These are phyloP conservation scores for Hippocampus comes DNA, from an alignment of 2,113 vertebrate genomes.

Conservation along the genomic window DNA sequence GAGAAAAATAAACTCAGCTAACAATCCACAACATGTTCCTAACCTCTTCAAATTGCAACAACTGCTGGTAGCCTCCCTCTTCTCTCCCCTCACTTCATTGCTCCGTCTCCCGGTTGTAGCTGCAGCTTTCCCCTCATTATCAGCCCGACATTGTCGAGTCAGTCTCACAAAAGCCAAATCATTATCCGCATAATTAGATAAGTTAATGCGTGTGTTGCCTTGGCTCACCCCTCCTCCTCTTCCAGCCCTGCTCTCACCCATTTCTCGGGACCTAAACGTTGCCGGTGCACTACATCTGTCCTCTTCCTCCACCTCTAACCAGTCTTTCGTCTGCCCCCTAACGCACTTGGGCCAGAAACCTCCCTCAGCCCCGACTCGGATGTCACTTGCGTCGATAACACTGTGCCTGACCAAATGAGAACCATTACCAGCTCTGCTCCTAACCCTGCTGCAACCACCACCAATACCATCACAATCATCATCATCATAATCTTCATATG, in stretches of 20 bases:
- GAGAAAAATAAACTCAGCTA: constrained; percentile 41
- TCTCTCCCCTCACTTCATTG: constrained; percentile 21
- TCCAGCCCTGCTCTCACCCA: constrained; percentile 3
- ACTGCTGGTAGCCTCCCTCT: constrained; percentile 20
- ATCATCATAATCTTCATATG: constrained; percentile 15
- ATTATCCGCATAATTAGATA: constrained; percentile 57
- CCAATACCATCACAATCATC: constrained; percentile 12
- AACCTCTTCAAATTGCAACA: constrained; percentile 29
- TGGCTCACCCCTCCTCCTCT: constrained; percentile 21
- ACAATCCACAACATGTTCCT: constrained; percentile 45
- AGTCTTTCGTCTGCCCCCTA: constrained; percentile 11
- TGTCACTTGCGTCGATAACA: constrained; percentile 64
- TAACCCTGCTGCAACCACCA: constrained; percentile 42
- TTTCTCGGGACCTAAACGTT: constrained; percentile 31
- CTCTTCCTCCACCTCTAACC: constrained; percentile 12
- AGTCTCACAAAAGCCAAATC: constrained; percentile 46
- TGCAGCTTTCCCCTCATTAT: constrained; percentile 45
- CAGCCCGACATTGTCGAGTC: constrained; percentile 11
- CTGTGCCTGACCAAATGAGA: constrained; percentile 54
- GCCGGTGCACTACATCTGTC: constrained; percentile 39
- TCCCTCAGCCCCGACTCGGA: constrained; percentile 44
- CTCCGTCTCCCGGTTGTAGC: constrained; percentile 23
- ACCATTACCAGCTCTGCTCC: constrained; percentile 47
- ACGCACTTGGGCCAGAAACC: constrained; percentile 34
- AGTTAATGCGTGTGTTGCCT: constrained; percentile 44